phyloP scores from a whole-genome alignment of 2,888 invertebrate species.

The Lasioglossum calceatum region DNA sequence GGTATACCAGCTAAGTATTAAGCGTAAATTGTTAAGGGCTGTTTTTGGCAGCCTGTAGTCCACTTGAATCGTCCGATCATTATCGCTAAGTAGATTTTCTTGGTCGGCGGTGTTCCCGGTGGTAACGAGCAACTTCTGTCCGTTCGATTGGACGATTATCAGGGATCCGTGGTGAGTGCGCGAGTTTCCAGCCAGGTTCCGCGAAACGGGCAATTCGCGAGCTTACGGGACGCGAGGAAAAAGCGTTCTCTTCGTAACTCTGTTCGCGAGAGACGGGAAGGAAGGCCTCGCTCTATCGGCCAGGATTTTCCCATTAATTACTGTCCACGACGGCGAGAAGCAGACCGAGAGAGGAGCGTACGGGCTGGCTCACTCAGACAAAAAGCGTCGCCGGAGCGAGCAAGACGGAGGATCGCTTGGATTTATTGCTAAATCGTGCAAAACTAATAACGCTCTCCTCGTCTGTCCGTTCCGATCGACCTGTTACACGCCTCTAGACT shows the following conservation, averaged over 20 bases:
- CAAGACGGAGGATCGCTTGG: slow-evolving; percentile 36
- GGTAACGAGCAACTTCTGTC: neutral
- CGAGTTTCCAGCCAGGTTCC: slow-evolving; percentile 23
- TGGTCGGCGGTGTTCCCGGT: neutral
- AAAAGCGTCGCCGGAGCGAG: slow-evolving; percentile 23
- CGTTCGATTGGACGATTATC: neutral
- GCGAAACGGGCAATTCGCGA: slow-evolving; percentile 37
- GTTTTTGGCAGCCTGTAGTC: neutral
- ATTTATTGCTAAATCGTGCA: slow-evolving; percentile 69
- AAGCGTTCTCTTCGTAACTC: slow-evolving; percentile 57
- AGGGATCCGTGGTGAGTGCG: slow-evolving; percentile 9
- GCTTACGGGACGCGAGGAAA: slow-evolving; percentile 49
- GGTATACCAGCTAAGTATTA: no score
- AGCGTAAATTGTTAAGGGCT: no score
- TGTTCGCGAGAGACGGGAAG: slow-evolving; percentile 42
- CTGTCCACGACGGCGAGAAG: slow-evolving; percentile 46
- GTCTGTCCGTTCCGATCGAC: slow-evolving; percentile 49
- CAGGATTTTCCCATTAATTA: slow-evolving; percentile 65
- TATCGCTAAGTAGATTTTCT: neutral
- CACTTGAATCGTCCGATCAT: neutral
- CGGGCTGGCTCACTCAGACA: neutral
- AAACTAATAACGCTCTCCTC: slow-evolving; percentile 64
- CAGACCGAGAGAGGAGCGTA: slow-evolving; percentile 39
- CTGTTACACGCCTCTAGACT: slow-evolving; percentile 53
- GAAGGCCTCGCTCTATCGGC: slow-evolving; percentile 46